phyloP scores from a whole-genome alignment of 2,113 vertebrate species.

The Sphaerodactylus townsendi region DNA sequence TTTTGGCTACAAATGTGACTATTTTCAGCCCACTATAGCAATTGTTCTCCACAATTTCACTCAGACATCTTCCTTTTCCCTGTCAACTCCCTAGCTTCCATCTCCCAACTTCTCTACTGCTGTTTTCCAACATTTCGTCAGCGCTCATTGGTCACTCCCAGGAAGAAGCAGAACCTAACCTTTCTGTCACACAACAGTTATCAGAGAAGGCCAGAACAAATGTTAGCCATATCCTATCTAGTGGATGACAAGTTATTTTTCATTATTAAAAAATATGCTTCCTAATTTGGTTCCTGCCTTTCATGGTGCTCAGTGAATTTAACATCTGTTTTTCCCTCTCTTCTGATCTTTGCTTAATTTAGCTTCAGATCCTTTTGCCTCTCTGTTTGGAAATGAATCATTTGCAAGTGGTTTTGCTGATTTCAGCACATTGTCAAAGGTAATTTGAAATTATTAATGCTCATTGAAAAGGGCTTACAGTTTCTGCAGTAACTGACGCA shows the following conservation, averaged over 20 bases:
- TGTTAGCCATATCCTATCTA: neutral
- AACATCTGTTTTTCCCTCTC: slow-evolving; percentile 11
- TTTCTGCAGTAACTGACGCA: slow-evolving; percentile 10
- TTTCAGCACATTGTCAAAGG: slow-evolving; percentile 90
- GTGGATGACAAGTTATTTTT: neutral
- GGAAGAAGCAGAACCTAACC: too few relatives aligned
- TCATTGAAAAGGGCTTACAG: slow-evolving; percentile 40
- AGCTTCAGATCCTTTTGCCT: slow-evolving; percentile 89
- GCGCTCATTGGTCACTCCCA: too few relatives aligned
- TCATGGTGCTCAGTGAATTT: neutral
- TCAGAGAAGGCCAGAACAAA: neutral
- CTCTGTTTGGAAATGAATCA: slow-evolving; percentile 91
- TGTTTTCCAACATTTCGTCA: too few relatives aligned
- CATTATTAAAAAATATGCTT: neutral
- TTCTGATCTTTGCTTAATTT: slow-evolving; percentile 49
- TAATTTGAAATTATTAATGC: slow-evolving; percentile 66
- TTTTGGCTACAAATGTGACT: too few relatives aligned
- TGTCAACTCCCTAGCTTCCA: too few relatives aligned
- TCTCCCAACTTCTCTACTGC: too few relatives aligned
- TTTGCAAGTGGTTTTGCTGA: slow-evolving; percentile 94
- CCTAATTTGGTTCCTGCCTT: neutral
- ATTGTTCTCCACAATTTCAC: too few relatives aligned
- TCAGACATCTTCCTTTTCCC: too few relatives aligned
- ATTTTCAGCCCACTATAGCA: too few relatives aligned
- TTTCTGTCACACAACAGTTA: too few relatives aligned